phyloP scores from a whole-genome alignment of 2,888 invertebrate genomes.

The Azorinus chamasolen region DNA sequence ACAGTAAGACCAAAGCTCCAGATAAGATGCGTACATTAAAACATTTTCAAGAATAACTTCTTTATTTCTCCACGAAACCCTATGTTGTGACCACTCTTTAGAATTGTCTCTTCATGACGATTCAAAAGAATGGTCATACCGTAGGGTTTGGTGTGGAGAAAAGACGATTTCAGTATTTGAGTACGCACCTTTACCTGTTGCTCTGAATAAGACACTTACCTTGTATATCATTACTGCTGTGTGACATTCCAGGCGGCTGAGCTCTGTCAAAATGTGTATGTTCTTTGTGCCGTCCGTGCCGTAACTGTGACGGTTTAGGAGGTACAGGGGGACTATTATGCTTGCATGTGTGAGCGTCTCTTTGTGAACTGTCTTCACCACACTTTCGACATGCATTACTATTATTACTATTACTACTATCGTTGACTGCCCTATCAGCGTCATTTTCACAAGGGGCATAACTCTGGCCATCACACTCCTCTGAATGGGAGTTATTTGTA shows the following conservation, averaged over 20 bases:
- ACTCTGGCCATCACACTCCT: constrained; percentile 31
- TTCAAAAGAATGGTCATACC: too few species aligned
- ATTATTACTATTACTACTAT: constrained; percentile 1
- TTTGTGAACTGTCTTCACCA: constrained; percentile 37
- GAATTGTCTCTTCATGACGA: too few species aligned
- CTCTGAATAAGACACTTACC: constrained; percentile 22
- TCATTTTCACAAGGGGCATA: constrained; percentile 35
- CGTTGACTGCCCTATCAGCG: constrained; percentile 5
- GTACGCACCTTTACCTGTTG: too few species aligned
- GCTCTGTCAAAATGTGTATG: constrained; percentile 61
- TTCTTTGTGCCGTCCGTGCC: constrained; percentile 54
- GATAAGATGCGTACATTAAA: too few species aligned
- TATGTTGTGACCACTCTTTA: too few species aligned
- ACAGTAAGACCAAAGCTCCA: too few species aligned
- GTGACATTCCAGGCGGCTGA: constrained; percentile 50
- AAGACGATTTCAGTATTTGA: too few species aligned
- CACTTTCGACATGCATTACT: constrained; percentile 45
- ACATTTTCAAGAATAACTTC: too few species aligned
- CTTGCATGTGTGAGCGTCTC: constrained; percentile 40
- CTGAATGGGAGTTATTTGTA: constrained; percentile 38
- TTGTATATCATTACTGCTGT: constrained; percentile 44
- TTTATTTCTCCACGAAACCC: too few species aligned
- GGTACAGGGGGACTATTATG: constrained; percentile 67
- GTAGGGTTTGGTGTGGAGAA: too few species aligned
- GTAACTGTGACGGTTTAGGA: constrained; percentile 60